phyloP scores from a whole-genome alignment of 2,888 invertebrate genomes.

The Agrotis exclamationis region DNA sequence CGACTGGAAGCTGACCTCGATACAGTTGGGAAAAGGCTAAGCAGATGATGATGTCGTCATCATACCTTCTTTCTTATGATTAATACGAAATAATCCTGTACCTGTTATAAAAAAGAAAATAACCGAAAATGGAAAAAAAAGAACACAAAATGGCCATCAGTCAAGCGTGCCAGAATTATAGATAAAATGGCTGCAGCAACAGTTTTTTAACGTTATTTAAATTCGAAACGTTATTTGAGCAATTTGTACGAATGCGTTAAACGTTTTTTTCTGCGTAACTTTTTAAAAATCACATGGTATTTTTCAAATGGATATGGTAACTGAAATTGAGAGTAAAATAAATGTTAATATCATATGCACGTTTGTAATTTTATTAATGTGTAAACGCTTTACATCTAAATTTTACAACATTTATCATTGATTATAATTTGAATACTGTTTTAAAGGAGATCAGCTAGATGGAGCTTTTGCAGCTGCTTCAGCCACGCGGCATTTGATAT shows the following conservation, averaged over 20 bases:
- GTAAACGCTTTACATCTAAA: background rate
- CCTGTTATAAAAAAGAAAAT: no score
- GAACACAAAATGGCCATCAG: background rate
- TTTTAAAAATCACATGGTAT: conserved; percentile 23
- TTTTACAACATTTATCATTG: background rate
- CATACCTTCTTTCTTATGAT: no score
- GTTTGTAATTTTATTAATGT: background rate
- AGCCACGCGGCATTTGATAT: no score
- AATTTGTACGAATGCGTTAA: conserved; percentile 20
- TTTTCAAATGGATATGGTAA: background rate
- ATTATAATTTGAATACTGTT: background rate
- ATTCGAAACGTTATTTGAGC: conserved; percentile 28
- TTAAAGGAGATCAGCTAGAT: background rate
- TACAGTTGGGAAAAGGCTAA: no score
- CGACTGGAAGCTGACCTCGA: no score
- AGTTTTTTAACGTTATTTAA: conserved; percentile 31
- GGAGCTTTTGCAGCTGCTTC: no score
- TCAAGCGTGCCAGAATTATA: conserved; percentile 25
- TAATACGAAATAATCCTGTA: no score
- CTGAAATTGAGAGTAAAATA: background rate
- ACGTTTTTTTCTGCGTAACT: conserved; percentile 22
- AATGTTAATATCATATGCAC: background rate
- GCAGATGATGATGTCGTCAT: no score
- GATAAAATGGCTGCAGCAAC: conserved; percentile 4
- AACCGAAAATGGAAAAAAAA: background rate